phyloP scores from a whole-genome alignment of 2,888 invertebrate species.

The Xestia c-nigrum region DNA sequence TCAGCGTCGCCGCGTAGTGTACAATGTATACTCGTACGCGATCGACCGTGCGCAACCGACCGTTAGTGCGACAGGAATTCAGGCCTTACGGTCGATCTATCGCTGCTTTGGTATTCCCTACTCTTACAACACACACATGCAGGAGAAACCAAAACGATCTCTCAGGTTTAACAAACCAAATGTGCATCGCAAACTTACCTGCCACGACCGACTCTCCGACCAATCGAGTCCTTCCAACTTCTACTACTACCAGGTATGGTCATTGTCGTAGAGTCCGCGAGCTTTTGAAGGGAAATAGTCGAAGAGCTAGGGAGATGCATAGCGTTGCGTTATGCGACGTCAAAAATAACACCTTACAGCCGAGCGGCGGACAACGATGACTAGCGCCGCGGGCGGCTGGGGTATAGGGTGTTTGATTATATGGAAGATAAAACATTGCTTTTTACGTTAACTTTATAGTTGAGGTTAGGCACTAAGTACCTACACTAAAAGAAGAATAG shows the following conservation, averaged over 20 bases:
- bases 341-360: constrained; percentile 78
- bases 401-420: constrained; percentile 69
- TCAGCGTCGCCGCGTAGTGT: no score
- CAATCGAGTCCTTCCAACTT: not conserved
- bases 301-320: constrained; percentile 38
- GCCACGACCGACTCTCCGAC: not conserved
- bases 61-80: no score
- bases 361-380: constrained; percentile 68
- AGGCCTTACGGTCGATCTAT: not conserved
- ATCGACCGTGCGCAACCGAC: no score
- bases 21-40: no score
- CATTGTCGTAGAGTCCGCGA: not conserved
- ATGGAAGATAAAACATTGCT: not conserved
- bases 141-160: not conserved
- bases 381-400: constrained; percentile 72
- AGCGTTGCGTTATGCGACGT: constrained; percentile 66
- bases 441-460: not conserved
- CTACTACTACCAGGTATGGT: not conserved
- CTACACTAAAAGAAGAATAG: no score
- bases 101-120: not conserved
- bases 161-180: not conserved
- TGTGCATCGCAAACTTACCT: not conserved
- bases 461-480: no score
- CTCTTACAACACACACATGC: not conserved
- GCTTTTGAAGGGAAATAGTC: constrained; percentile 43